Evolutionary conservation across 2,888 invertebrate species (phyloP).

Genomic region (Sesia apiformis): DNA sequence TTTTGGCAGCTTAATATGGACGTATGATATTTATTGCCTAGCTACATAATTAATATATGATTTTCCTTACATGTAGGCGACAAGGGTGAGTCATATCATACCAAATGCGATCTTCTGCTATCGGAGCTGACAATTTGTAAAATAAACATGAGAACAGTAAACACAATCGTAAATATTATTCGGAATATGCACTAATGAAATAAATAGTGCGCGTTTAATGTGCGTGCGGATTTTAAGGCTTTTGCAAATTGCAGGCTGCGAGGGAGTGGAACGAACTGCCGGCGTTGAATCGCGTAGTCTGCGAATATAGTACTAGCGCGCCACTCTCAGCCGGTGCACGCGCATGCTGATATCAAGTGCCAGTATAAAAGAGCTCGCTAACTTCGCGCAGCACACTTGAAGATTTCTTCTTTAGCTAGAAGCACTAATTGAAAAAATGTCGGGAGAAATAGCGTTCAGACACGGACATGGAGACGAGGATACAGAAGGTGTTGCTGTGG

Average conservation of each 20-base stretch:
- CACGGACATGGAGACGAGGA: conserved; percentile 31
- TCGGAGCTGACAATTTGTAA: no score
- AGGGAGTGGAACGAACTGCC: conserved; percentile 43
- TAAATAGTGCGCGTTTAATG: conserved; percentile 10
- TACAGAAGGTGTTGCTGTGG: conserved; percentile 71
- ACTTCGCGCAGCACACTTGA: conserved; percentile 27
- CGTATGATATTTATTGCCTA: no score
- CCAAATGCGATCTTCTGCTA: no score
- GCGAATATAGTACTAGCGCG: conserved; percentile 46
- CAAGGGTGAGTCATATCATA: no score
- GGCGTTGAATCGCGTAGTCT: conserved; percentile 17
- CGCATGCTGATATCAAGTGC: conserved; percentile 42
- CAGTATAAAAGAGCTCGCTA: conserved; percentile 51
- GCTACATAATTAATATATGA: no score
- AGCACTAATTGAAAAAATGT: conserved; percentile 18
- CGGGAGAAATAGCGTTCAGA: conserved; percentile 15
- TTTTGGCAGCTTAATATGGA: no score
- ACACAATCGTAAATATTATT: no score
- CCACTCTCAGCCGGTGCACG: conserved; percentile 54
- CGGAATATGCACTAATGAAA: no score
- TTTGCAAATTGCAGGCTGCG: conserved; percentile 32
- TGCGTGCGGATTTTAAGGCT: conserved; percentile 36
- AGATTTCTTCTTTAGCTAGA: conserved; percentile 5
- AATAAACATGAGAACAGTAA: no score
- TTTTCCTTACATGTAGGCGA: no score